Conservation (phyloP, 2,797 vertebrate species). For the Erpetoichthys calabaricus region DNA sequence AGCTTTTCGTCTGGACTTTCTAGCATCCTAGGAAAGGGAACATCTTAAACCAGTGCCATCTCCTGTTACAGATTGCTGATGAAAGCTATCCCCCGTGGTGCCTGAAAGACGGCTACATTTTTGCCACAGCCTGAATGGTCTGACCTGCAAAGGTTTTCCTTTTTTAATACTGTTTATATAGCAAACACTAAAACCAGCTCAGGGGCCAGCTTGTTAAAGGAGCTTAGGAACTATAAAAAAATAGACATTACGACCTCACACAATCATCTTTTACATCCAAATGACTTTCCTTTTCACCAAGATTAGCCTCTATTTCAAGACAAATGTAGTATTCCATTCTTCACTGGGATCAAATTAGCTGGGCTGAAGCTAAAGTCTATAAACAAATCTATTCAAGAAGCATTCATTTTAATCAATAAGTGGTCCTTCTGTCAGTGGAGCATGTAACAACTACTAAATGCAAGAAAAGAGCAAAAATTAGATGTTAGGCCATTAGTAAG, state of each 20-base stretch:
- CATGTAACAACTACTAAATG: no score
- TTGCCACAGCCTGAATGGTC: no score
- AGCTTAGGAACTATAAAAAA: slow-evolving; percentile 27
- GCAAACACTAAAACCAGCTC: background rate
- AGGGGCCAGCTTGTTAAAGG: slow-evolving; percentile 1
- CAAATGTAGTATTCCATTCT: slow-evolving; percentile 8
- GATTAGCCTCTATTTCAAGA: slow-evolving; percentile 11
- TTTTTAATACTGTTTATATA: background rate
- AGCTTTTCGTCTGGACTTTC: no score
- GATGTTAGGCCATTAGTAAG: no score
- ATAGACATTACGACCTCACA: slow-evolving; percentile 1
- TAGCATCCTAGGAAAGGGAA: no score
- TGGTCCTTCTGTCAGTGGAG: no score
- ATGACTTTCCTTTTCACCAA: slow-evolving; percentile 18
- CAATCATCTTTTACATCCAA: slow-evolving; percentile 30
- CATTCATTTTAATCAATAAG: background rate
- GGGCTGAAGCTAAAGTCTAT: slow-evolving; percentile 2
- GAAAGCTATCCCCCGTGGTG: no score
- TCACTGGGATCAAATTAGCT: slow-evolving; percentile 3
- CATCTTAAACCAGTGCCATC: no score
- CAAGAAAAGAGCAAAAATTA: no score
- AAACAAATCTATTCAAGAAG: slow-evolving; percentile 3
- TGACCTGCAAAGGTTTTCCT: no score
- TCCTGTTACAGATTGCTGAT: no score
- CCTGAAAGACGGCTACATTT: no score